Evolutionary conservation across 1,140 invertebrate genomes (phyloP), one percentile per base, ranked within the genome.

Genomic region (Pteromalus puparum): DNA sequence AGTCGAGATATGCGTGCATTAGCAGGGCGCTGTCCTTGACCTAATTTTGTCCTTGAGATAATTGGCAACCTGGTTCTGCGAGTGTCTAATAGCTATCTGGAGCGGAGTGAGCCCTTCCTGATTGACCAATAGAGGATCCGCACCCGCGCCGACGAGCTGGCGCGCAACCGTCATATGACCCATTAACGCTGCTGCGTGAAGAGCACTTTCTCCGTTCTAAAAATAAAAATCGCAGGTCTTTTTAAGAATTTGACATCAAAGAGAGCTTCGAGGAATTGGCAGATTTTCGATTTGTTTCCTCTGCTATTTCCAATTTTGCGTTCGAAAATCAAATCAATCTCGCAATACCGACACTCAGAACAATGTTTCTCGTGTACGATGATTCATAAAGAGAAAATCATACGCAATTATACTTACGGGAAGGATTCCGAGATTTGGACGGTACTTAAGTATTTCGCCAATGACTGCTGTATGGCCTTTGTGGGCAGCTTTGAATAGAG

Each of bases 381-480:
- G 42, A 46, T 12, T 46, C 1, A 97, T 98, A 91, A 30, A 93
- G 93, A 80, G 30, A 70, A 61, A 28, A 79, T 46, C 18, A 48
- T 61, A 73, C 10, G 61, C 26, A 82, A 72, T 81, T n/a, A 13
- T 84, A 93, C 94, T 94, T 94, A 98, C 97, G 87, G 97, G 96
- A 87, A 98, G 92, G 75, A 98, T 88, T 73, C 95, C 96, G 21
- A 98, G 92, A 87, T 95, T 96, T 18, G 98, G 97, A 87, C 96
- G 96, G 89, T 97, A 96, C 90, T 96, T 97, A 10, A 98, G 94
- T 80, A 99, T 93, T 91, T 97, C 97, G 1, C 95, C 94, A 0
- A 98, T 95, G n/a, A 98, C 97, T 61, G 96, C 96, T 6, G 96
- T 93, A 90, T 98, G 97, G 0, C 98, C 98, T 93, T 99, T 98